phyloP scores from a whole-genome alignment of 2,888 invertebrate species.

The Synanthedon vespiformis region DNA sequence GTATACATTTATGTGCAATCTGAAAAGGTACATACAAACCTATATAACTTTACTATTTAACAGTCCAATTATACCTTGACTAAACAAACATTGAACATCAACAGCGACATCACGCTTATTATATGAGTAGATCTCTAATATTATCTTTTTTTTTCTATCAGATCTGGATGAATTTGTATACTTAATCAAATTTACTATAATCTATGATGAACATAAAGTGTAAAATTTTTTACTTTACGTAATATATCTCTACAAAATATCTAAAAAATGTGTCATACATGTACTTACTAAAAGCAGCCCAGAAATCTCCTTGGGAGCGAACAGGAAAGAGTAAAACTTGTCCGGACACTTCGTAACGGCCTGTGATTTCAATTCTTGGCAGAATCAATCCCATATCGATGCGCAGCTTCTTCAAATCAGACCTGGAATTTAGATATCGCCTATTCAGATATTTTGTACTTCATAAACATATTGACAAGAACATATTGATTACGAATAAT shows the following conservation, averaged over 20 bases:
- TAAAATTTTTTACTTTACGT: neutral
- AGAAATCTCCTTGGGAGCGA: slow-evolving; percentile 82
- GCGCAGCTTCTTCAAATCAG: slow-evolving; percentile 70
- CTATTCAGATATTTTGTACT: too few species aligned
- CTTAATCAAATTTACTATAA: neutral
- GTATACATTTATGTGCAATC: too few species aligned
- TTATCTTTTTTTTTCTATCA: too few species aligned
- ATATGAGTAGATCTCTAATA: too few species aligned
- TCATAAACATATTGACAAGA: too few species aligned
- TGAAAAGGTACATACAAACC: too few species aligned
- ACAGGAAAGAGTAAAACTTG: slow-evolving; percentile 84
- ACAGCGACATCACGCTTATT: too few species aligned
- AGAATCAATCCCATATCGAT: slow-evolving; percentile 74
- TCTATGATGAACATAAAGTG: slow-evolving; percentile 1
- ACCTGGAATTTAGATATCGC: slow-evolving; percentile 41
- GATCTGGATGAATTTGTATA: too few species aligned
- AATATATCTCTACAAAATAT: neutral
- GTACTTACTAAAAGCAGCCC: slow-evolving; percentile 81
- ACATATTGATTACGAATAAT: too few species aligned
- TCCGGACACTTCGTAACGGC: slow-evolving; percentile 81
- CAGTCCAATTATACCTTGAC: too few species aligned
- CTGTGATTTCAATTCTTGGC: slow-evolving; percentile 80
- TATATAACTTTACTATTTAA: too few species aligned
- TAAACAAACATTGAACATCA: too few species aligned
- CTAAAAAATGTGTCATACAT: neutral